Base-by-base conservation (phyloP, 2,888 invertebrate species). In the Synergus japonicus region DNA sequence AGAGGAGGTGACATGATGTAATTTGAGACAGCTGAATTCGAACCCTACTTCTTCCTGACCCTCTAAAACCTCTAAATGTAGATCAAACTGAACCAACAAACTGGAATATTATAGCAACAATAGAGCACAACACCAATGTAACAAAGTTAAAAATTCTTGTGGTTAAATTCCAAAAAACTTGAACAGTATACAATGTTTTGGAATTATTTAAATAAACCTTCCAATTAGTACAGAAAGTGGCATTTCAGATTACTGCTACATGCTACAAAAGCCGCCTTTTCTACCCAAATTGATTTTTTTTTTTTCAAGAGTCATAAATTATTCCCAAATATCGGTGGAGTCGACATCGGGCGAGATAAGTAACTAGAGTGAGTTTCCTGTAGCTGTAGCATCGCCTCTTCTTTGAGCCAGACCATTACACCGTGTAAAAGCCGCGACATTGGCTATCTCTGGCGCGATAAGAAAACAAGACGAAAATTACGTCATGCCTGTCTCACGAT, bases 1-100 rank as follows among this genome's bases (percentile, higher is more conserved):
- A 84, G 83, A 78, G 80, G 87, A 89, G 88, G 90, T 90, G 91
- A 90, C 89, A 90, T 89, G 89, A 88, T 90, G 91, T 91, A 91
- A 90, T 90, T 89, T 87, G 91, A 91, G 90, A 90, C 88, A 88
- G 88, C 87, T 86, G 77, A 60, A 63, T 77, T 29, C 54, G 49
- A 65, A 37, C 46, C 10, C 22, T 13, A 77, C 29, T 49, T 29
- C 64, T 13, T 77, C 12, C 64, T 46, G 22, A 60, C 76, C 29
- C 29, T 29, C 29, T 29, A 29, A 29, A 29, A 29, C 29, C 13
- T 44, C 41, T 46, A 46, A 77, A 65, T 64, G 15, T 69, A n/a
- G 29, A 69, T 49, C 29, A 15, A 49, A 73, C 69, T 54, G 49
- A 10, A 73, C n/a, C 29, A 54, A 49, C 29, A 73, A 49, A 69